Base-by-base conservation (phyloP, 2,888 invertebrate species). In the Drosophila austrosaltans region DNA sequence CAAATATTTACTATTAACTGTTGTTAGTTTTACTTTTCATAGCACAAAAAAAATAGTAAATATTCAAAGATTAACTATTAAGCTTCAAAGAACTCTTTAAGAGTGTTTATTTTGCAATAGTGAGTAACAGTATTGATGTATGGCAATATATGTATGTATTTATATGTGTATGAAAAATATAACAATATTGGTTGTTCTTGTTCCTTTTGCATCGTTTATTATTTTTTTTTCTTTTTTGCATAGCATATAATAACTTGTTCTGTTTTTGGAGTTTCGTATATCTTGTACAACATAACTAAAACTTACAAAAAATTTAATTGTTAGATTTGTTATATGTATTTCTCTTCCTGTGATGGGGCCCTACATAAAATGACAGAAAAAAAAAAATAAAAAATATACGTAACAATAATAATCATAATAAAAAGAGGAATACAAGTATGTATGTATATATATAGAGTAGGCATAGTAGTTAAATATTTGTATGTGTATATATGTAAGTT, bases 281-380 rank as follows among this genome's bases (percentile, higher is more conserved):
- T 56, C 40, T 63, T 22, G 53, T 69, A 32, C 53, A 78, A 62
- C 32, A 76, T 73, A 82, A 78, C 80, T 87, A 83, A 69, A 73
- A 82, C 83, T 75, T 87, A 87, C 82, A 87, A 82, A 68, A 48
- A 68, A 48, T 48, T 48, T 25, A 48, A 48, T 48, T 48, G 22
- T 25, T 48, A 22, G 76, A 72, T 73, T 48, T 48, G 22, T 25
- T 48, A 22, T 78, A 72, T 73, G 63, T 72, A 28, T 36, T 74
- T 76, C 68, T 78, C 72, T 82, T 81, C 66, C 76, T 79, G 85
- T 82, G 81, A 76, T 83, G 74, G 72, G 82, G 82, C 76, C 87
- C 80, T 82, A 84, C 74, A 73, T 75, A 74, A 79, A 53, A 76
- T 69, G 53, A 66, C 53, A 53, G 68, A 60, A 66, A 73, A 75